Evolutionary conservation across 1,140 invertebrate species (phyloP).

Genomic region (Leptinotarsa undecemlineata): DNA sequence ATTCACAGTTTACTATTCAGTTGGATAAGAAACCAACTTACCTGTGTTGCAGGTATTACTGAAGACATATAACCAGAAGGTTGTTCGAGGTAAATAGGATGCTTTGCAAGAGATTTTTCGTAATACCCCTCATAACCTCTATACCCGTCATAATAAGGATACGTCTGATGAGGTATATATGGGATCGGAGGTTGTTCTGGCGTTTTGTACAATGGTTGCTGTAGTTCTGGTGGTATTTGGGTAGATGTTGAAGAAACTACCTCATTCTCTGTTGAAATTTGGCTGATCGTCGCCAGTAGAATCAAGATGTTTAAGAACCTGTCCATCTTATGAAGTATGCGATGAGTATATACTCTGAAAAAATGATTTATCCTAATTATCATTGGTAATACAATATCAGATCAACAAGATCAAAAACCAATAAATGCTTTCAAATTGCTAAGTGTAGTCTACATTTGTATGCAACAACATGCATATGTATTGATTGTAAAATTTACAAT

Average conservation of each 20-base stretch:
- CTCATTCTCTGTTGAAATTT: slow-evolving; percentile 11
- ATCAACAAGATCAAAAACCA: too few species aligned
- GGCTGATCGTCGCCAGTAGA: background rate
- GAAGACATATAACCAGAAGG: slow-evolving; percentile 26
- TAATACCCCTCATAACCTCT: slow-evolving; percentile 17
- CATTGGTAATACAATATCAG: too few species aligned
- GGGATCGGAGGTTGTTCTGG: background rate
- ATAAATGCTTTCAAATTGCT: too few species aligned
- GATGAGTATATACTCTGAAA: too few species aligned
- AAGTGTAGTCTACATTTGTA: too few species aligned
- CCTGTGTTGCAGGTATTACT: slow-evolving; percentile 29
- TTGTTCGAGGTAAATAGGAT: slow-evolving; percentile 12
- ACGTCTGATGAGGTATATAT: slow-evolving; percentile 20
- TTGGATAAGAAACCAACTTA: slow-evolving; percentile 8
- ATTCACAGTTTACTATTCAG: background rate
- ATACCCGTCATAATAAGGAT: slow-evolving; percentile 19
- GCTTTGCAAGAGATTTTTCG: slow-evolving; percentile 12
- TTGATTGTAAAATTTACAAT: too few species aligned
- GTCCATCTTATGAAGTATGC: background rate
- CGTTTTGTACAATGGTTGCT: background rate
- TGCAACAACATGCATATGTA: too few species aligned
- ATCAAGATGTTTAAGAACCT: background rate
- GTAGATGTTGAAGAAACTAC: slow-evolving; percentile 1
- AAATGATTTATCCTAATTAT: too few species aligned
- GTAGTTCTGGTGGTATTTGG: background rate